These are phyloP conservation scores for Enteromius paludinosus DNA, from an alignment of 2,797 vertebrate species.

Conservation along the genomic window DNA sequence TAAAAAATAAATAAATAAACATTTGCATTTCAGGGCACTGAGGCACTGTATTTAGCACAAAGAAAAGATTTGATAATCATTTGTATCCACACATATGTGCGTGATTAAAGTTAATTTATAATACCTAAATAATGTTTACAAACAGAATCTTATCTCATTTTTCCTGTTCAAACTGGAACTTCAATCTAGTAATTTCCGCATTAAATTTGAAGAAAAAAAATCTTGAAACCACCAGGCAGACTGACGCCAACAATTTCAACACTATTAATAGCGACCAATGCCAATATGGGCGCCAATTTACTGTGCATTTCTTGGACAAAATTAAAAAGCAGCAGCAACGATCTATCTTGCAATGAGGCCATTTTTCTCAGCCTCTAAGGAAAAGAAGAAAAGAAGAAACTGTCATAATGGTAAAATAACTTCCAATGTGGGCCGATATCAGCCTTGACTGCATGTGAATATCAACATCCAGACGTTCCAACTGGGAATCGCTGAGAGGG, in stretches of 20 bases:
- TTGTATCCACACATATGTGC: not conserved
- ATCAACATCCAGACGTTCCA: constrained; percentile 33
- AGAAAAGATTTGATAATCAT: not conserved
- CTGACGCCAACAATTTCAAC: not conserved
- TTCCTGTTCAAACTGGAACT: not conserved
- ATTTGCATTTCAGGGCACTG: not conserved
- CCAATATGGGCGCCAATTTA: not conserved
- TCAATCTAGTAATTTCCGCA: not conserved
- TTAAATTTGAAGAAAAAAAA: not conserved
- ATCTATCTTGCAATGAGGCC: not conserved
- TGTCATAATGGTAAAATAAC: not conserved
- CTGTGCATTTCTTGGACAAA: not conserved
- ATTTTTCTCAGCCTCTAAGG: not conserved
- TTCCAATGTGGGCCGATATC: constrained; percentile 2
- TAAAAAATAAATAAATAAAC: too few species aligned
- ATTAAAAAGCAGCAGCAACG: not conserved
- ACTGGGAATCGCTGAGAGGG: constrained; percentile 26
- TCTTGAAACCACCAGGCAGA: not conserved
- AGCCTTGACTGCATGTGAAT: constrained; percentile 15
- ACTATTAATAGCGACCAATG: not conserved
- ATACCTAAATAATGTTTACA: not conserved
- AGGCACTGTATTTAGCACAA: not conserved
- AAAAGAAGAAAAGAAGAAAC: not conserved
- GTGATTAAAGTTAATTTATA: not conserved
- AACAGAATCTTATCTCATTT: not conserved